Evolutionary conservation across 2,797 vertebrate genomes (phyloP), one percentile per base, ranked within the genome.

Genomic region (Xiphophorus birchmanni): DNA sequence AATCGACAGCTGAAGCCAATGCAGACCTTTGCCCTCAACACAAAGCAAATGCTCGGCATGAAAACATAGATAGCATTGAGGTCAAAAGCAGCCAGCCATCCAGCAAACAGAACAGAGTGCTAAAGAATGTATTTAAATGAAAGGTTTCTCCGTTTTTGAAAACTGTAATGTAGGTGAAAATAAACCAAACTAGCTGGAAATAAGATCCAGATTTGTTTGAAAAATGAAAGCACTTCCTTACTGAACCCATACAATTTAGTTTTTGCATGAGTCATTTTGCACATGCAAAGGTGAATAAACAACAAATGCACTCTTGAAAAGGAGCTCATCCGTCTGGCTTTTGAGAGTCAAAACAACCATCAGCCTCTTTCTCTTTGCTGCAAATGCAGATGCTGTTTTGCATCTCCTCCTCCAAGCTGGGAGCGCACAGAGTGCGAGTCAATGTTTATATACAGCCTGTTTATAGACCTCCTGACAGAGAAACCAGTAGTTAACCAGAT

Each of bases 401-500:
- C 76, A 76, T 88, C 74, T 74, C 78, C 73, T 78, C 52, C 74
- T 78, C 48, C 6, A 78, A 54, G 76, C 21, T 45, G 76, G 75
- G 63, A 67, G 82, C 76, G 65, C 1, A 85, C 65, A 82, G 82
- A 85, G 52, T 85, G 90, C 1, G 5, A 88, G 74, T 90, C 91
- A 89, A 89, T 90, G 88, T 92, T 90, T 82, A 77, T 75, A 80
- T 79, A 85, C 83, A 74, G 81, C 73, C 87, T 84, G 81, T 90
- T 89, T 87, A 88, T 82, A 80, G 85, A 69, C 75, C 40, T 5
- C 0, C 48, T 81, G 75, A 93, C 91, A 92, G 81, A 89, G 88
- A 90, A 91, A 83, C 81, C 86, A 89, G 86, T 91, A 87, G 93
- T 92, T 86, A 91, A 86, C 76, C 67, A 88, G 78, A 86, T 88